Evolutionary conservation across 2,888 invertebrate genomes (phyloP), one percentile per base, ranked within the genome.

Genomic region (Teleogryllus oceanicus): DNA sequence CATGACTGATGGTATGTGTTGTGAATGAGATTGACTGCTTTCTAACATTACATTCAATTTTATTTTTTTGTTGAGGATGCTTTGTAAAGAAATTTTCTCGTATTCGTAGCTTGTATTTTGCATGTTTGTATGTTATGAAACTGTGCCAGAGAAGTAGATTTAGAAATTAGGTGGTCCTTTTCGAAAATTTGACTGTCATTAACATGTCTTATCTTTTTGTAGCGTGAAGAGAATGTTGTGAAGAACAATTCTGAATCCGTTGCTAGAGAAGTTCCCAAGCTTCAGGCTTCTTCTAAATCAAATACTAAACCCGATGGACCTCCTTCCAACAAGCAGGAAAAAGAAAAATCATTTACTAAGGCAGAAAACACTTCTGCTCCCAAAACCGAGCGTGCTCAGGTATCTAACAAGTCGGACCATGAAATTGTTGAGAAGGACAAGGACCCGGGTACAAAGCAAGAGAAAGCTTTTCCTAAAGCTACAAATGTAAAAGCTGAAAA

Each of bases 201-300:
- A 76, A 76, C 76, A 50, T 10, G 16, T 78, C 78, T 11, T 13
- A 4, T 78, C 21, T 16, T 78, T 74, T 78, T 51, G 50, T 75
- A 79, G 79, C 75, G 74, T 74, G 79, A 79, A 75, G 79, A 79
- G n/a, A 62, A 74, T 37, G 37, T 78, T 20, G 50, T 62, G 62
- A 78, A 78, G 78, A 51, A n/a, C 16, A 62, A 62, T 62, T 3
- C 62, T 62, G 62, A 62, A 62, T n/a, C 62, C 16, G 4, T n/a
- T n/a, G 16, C 62, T 62, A 13, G n/a, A 62, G 62, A 62, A 49
- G 12, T 21, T 16, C 13, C 62, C n/a, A 78, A 74, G 78, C 78
- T 16, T 11, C 78, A 78, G 51, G 11, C 74, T 12, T 24, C 62
- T 51, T 4, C 37, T 37, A 62, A 62, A 62, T 62, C 4, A 18